These are phyloP conservation scores for Stenurella melanura DNA, from an alignment of 2,888 invertebrate species.

Conservation along the genomic window DNA sequence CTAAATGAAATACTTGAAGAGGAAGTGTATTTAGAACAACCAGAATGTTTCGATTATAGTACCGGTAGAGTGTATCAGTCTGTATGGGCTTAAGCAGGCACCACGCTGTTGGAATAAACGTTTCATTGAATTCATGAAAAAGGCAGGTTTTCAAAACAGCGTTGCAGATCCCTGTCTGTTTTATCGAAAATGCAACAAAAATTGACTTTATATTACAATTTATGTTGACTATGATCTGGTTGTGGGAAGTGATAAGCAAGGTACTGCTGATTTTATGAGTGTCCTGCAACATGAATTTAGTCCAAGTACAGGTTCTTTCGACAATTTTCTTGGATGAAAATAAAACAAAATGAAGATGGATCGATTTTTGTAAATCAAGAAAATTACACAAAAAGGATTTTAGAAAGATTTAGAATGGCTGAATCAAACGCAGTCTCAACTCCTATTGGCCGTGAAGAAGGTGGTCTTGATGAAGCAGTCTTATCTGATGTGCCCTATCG, in stretches of 20 bases:
- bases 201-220: not conserved
- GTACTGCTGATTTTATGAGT: not conserved
- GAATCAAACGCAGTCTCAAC: not conserved
- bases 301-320: not conserved
- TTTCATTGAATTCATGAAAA: too few relatives aligned
- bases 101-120: too few relatives aligned
- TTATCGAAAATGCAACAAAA: not conserved
- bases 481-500: not conserved
- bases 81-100: not conserved
- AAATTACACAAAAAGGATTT: not conserved
- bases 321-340: not conserved
- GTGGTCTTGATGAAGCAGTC: not conserved
- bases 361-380: not conserved
- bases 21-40: too few relatives aligned
- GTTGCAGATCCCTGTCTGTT: not conserved
- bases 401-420: not conserved
- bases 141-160: too few relatives aligned
- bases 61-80: not conserved
- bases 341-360: not conserved
- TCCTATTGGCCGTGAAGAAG: not conserved
- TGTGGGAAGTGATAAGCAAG: not conserved
- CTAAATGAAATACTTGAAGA: not conserved
- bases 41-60: not conserved
- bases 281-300: not conserved
- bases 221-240: not conserved